Conservation (phyloP, 1,140 invertebrate genomes). For the Micrasema longulum region DNA sequence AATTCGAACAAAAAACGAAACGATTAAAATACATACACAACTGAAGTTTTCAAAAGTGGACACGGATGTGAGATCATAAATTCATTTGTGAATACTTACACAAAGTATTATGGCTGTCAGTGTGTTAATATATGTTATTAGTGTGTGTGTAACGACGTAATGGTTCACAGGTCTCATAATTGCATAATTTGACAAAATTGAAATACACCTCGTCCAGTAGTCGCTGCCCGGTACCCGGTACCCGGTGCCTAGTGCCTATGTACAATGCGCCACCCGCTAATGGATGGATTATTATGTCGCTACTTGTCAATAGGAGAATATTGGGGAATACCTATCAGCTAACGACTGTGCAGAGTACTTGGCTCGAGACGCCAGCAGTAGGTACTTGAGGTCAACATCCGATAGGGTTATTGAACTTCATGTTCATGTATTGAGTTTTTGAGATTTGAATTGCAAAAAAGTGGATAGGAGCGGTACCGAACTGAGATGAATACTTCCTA, state of each 20-base stretch:
- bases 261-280: no score
- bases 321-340: neutral
- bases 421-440: constrained; percentile 8
- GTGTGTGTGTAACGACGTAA: no score
- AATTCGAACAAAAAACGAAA: neutral
- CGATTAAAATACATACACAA: constrained; percentile 11
- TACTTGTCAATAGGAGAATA: neutral
- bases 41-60: constrained; percentile 22
- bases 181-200: constrained; percentile 13
- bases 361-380: neutral
- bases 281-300: neutral
- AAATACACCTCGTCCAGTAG: no score
- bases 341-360: no score
- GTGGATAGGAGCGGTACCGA: constrained; percentile 3
- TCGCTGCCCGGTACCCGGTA: no score
- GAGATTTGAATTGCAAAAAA: constrained; percentile 29
- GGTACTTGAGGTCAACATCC: constrained; percentile 13
- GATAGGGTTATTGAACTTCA: constrained; percentile 25
- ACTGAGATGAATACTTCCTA: neutral
- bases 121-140: no score
- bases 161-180: neutral
- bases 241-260: no score
- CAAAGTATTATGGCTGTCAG: no score
- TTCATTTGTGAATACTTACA: constrained; percentile 6
- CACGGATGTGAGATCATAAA: constrained; percentile 29